Evolutionary conservation across 2,888 invertebrate genomes (phyloP).

Genomic region (Alviniconcha strummeri): DNA sequence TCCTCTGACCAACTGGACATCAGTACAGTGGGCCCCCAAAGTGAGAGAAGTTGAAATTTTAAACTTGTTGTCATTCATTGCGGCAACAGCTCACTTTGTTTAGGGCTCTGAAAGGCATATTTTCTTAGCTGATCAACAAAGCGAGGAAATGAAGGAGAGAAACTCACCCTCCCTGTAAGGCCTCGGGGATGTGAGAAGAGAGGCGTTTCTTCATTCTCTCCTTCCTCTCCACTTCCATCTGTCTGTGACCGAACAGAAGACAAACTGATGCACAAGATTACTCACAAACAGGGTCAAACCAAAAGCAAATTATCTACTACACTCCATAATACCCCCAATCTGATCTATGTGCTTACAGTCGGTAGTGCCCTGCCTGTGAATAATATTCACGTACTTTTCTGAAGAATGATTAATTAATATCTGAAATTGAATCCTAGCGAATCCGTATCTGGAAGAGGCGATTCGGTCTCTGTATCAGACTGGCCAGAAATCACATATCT

Average conservation of each 20-base stretch:
- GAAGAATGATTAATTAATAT: neutral
- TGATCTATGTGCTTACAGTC: neutral
- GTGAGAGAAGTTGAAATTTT: too few relatives aligned
- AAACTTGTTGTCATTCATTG: too few relatives aligned
- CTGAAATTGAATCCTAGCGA: neutral
- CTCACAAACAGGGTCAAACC: neutral
- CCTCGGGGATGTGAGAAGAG: slow-evolving; percentile 67
- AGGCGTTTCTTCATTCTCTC: slow-evolving; percentile 52
- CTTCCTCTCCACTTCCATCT: slow-evolving; percentile 63
- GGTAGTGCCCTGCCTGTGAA: neutral
- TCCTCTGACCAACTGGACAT: too few relatives aligned
- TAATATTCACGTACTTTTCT: neutral
- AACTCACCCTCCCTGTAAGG: slow-evolving; percentile 66
- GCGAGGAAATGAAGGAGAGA: too few relatives aligned
- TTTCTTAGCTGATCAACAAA: too few relatives aligned
- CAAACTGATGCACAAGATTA: too few relatives aligned
- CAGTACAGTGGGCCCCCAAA: too few relatives aligned
- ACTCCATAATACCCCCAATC: neutral
- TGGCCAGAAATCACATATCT: too few relatives aligned
- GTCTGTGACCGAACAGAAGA: slow-evolving; percentile 43
- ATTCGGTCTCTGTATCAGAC: too few relatives aligned
- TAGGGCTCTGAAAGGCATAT: too few relatives aligned
- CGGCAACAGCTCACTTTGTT: too few relatives aligned
- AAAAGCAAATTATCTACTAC: neutral
- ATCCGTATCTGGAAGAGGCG: too few relatives aligned